Conservation (phyloP, 2,113 vertebrate species). For the Scalopus aquaticus region DNA sequence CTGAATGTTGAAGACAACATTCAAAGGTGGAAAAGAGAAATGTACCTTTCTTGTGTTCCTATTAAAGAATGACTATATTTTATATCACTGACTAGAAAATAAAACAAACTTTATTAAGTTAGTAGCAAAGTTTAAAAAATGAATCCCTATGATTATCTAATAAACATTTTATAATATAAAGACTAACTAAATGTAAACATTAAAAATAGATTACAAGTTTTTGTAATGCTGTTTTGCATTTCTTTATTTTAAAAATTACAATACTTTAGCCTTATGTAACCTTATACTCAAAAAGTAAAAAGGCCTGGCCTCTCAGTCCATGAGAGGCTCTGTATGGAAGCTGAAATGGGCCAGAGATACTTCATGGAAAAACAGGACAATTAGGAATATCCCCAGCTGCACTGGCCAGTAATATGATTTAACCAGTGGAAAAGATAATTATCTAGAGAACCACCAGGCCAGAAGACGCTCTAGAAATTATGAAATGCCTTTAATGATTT, state of each 20-base stretch:
- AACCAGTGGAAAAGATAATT: not conserved
- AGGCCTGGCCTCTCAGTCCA: not conserved
- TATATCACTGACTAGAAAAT: not conserved
- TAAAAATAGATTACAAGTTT: not conserved
- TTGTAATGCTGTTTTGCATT: not conserved
- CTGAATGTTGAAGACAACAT: not conserved
- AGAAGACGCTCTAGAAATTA: slow-evolving; percentile 27
- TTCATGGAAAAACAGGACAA: not conserved
- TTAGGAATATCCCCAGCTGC: not conserved
- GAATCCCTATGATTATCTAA: not conserved
- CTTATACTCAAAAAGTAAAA: not conserved
- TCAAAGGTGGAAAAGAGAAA: not conserved
- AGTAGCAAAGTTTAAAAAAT: not conserved
- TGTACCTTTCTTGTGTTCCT: not conserved
- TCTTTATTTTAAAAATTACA: not conserved
- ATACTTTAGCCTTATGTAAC: not conserved
- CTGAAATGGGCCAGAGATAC: not conserved
- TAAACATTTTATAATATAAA: not conserved
- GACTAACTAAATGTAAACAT: not conserved
- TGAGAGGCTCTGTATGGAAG: not conserved
- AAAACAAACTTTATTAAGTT: not conserved
- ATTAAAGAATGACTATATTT: not conserved
- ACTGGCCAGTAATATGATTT: not conserved
- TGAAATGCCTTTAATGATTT: slow-evolving; percentile 27
- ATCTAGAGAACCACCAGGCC: not conserved